Conservation (phyloP, 2,797 vertebrate species). For the Halcyon leucocephala region DNA sequence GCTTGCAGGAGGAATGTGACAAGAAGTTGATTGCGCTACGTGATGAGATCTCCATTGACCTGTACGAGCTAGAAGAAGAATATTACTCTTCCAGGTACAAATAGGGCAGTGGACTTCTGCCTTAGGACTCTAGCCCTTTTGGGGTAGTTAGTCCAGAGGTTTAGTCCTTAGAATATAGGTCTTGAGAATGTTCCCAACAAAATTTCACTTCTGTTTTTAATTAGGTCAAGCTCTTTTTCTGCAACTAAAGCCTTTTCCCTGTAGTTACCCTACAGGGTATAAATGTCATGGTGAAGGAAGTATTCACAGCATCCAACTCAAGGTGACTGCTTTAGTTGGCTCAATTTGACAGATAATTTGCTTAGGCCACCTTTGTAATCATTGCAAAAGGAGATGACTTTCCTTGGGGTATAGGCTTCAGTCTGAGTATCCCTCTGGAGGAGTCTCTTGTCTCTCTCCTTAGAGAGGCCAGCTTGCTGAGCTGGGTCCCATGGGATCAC, state of each 20-base stretch:
- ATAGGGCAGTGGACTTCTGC: conserved; percentile 80
- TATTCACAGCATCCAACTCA: background rate
- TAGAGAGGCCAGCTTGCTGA: background rate
- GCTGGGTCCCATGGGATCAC: background rate
- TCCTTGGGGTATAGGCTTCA: background rate
- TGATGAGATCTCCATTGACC: conserved; percentile 96
- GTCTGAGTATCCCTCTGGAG: background rate
- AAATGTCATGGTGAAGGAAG: background rate
- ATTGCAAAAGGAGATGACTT: background rate
- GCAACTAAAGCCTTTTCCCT: background rate
- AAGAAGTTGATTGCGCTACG: conserved; percentile 93
- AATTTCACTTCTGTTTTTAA: background rate
- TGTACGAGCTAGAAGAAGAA: conserved; percentile 99
- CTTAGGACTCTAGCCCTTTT: background rate
- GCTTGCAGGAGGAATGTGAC: conserved; percentile 95
- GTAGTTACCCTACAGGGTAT: background rate
- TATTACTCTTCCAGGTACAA: conserved; percentile 99
- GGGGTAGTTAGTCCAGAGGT: background rate
- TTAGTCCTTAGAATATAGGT: background rate
- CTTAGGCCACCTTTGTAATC: background rate
- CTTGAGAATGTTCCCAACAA: background rate
- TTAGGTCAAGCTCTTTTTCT: background rate
- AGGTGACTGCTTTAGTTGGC: background rate
- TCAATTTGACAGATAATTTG: background rate
- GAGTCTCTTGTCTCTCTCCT: background rate